A percentile compares a stretch with the other conserved stretches of the same genome.
These are phyloP conservation scores for Rhipidura dahli DNA, from an alignment of 2,113 vertebrate genomes.

Conservation along the genomic window DNA sequence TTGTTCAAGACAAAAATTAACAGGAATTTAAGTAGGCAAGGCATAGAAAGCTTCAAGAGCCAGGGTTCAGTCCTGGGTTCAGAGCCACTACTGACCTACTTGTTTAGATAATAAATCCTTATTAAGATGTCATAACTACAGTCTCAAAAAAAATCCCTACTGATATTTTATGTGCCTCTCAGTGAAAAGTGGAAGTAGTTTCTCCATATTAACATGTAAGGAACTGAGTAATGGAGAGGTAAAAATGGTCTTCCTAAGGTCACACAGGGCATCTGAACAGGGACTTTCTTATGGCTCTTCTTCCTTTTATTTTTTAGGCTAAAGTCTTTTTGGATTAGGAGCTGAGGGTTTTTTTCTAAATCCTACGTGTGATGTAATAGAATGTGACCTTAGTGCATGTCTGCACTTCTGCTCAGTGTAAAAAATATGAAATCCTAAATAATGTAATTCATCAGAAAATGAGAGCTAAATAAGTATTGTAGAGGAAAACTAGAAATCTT, in stretches of 20 bases:
- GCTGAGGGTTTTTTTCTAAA: neutral
- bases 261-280: neutral
- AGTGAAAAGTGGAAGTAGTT: neutral
- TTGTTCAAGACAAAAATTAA: neutral
- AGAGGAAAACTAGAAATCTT: neutral
- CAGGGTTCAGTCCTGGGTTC: neutral
- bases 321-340: neutral
- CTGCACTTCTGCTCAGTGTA: fast-evolving
- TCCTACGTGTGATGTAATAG: neutral
- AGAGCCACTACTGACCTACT: neutral
- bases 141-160: neutral
- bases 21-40: neutral
- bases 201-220: neutral
- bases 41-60: neutral
- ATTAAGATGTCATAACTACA: neutral
- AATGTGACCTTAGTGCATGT: neutral
- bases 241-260: neutral
- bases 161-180: neutral
- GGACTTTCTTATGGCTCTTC: neutral
- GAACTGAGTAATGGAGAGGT: neutral
- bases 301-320: neutral
- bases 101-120: neutral
- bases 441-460: neutral
- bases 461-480: neutral
- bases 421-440: neutral